A percentile compares a stretch with the other conserved stretches of the same genome.
Evolutionary conservation across 37 sponge, comb jelly and placozoan genomes (phyloP).

Genomic region (Spongilla lacustris): DNA sequence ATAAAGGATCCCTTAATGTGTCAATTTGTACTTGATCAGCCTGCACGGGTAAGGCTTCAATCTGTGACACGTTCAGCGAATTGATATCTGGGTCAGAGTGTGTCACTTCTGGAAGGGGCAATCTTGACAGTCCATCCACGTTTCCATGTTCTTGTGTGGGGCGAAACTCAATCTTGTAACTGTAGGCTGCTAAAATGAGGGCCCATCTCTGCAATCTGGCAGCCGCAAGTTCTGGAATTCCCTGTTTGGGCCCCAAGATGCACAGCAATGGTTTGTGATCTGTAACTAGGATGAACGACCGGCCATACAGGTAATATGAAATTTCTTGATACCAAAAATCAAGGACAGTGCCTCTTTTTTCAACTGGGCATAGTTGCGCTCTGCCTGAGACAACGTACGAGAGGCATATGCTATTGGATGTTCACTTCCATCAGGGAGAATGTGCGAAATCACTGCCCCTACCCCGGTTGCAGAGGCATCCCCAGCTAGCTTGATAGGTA

Average conservation of each 20-base stretch:
- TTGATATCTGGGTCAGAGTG: constrained; percentile 10
- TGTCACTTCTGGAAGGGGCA: constrained; percentile 35
- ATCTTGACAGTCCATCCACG: constrained; percentile 65
- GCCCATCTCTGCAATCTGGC: constrained; percentile 53
- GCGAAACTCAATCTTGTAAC: constrained; percentile 58
- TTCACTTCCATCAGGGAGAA: constrained; percentile 42
- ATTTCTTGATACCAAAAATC: constrained; percentile 12
- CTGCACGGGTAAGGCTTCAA: constrained; percentile 9
- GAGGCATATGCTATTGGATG: constrained; percentile 51
- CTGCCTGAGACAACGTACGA: constrained; percentile 7
- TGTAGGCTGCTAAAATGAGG: constrained; percentile 39
- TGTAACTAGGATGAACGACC: constrained; percentile 37
- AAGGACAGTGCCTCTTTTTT: constrained; percentile 13
- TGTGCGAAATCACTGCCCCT: constrained; percentile 55
- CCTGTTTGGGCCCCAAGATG: constrained; percentile 27
- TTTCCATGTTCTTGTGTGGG: constrained; percentile 59
- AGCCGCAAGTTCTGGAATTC: constrained; percentile 48
- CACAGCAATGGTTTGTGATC: constrained; percentile 46
- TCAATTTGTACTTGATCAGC: background rate
- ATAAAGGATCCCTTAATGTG: constrained; percentile 42
- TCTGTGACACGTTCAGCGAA: constrained; percentile 30
- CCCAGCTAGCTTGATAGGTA: constrained; percentile 21
- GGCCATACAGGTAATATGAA: constrained; percentile 77
- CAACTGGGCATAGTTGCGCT: constrained; percentile 24
- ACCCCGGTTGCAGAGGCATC: constrained; percentile 59